Conservation (phyloP, 1,140 invertebrate genomes). For the Plectrocnemia conspersa region DNA sequence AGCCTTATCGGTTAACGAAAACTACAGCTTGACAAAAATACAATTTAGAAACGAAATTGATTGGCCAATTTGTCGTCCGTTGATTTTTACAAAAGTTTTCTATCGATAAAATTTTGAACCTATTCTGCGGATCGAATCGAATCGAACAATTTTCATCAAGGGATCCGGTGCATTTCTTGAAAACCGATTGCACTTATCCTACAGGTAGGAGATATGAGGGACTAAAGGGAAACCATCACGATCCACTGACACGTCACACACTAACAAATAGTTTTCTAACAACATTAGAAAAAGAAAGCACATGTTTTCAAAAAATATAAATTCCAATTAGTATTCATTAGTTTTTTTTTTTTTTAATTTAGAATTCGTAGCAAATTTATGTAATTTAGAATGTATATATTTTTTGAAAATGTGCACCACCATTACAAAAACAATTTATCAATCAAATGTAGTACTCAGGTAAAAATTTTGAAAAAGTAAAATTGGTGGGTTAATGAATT, state of each 20-base stretch:
- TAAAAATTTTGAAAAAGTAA: too few relatives aligned
- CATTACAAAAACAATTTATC: too few relatives aligned
- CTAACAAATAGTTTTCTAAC: constrained; percentile 18
- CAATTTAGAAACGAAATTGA: constrained; percentile 15
- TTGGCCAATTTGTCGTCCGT: constrained; percentile 32
- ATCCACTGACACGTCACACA: constrained; percentile 35
- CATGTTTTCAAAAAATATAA: constrained; percentile 7
- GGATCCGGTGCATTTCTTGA: constrained; percentile 26
- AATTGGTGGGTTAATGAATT: too few relatives aligned
- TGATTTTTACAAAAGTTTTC: background rate
- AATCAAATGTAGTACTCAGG: too few relatives aligned
- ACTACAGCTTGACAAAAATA: constrained; percentile 11
- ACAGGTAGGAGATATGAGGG: constrained; percentile 33
- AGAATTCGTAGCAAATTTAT: too few relatives aligned
- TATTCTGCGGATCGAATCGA: constrained; percentile 33
- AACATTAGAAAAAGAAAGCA: background rate
- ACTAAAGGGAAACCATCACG: constrained; percentile 35
- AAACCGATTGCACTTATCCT: constrained; percentile 34
- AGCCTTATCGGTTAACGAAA: constrained; percentile 38
- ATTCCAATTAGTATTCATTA: too few relatives aligned
- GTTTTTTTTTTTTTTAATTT: too few relatives aligned
- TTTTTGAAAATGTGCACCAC: too few relatives aligned
- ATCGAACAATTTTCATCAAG: constrained; percentile 4
- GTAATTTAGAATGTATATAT: too few relatives aligned
- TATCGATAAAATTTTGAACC: constrained; percentile 35